Evolutionary conservation across 1,140 invertebrate genomes (phyloP).

Genomic region (Drosophila ficusphila): DNA sequence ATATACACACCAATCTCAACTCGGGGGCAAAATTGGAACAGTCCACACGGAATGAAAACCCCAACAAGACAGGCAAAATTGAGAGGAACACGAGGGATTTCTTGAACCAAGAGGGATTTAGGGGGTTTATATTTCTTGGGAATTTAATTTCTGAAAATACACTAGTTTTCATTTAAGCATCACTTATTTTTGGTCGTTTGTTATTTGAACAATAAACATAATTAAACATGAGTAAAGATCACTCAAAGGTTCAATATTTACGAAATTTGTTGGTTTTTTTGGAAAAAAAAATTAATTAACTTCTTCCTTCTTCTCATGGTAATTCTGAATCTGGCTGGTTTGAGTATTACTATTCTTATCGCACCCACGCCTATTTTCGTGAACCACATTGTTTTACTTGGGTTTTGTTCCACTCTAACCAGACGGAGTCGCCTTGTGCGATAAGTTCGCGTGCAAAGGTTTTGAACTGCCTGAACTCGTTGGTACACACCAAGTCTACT

Average conservation of each 20-base stretch:
- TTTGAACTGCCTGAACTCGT: slow-evolving; percentile 75
- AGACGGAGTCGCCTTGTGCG: slow-evolving; percentile 46
- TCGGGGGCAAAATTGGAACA: slow-evolving; percentile 37
- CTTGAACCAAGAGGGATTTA: background rate
- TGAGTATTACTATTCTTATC: too few relatives aligned
- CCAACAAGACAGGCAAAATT: background rate
- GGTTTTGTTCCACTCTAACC: slow-evolving; percentile 54
- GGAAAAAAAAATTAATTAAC: too few relatives aligned
- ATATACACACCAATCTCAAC: slow-evolving; percentile 12
- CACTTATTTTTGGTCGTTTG: too few relatives aligned
- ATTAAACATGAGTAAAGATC: too few relatives aligned
- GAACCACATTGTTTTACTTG: slow-evolving; percentile 13
- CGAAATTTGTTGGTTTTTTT: too few relatives aligned
- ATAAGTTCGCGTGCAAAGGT: slow-evolving; percentile 79
- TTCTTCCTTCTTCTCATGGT: too few relatives aligned
- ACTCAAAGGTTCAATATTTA: too few relatives aligned
- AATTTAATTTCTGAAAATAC: background rate
- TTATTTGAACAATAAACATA: too few relatives aligned
- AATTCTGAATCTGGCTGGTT: too few relatives aligned
- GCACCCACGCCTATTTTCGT: background rate
- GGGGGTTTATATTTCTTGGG: background rate
- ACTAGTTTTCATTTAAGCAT: too few relatives aligned
- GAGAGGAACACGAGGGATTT: background rate
- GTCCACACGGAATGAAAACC: slow-evolving; percentile 14
- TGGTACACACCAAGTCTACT: slow-evolving; percentile 31